Evolutionary conservation across 2,797 vertebrate species (phyloP).

Genomic region (Lacerta viridis): DNA sequence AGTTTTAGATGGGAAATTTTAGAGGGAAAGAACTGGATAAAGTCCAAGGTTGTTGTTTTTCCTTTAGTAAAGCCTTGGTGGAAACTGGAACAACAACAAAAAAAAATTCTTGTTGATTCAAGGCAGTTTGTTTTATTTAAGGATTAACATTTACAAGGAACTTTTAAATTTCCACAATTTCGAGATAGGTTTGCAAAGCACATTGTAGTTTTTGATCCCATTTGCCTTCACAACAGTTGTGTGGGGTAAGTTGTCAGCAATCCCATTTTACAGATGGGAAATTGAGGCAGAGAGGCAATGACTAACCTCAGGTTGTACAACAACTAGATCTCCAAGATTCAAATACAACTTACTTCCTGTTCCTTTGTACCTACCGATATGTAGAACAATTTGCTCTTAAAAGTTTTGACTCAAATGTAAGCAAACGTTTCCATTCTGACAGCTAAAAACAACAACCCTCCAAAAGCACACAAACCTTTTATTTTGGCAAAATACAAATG

Average conservation of each 20-base stretch:
- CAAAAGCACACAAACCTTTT: not conserved
- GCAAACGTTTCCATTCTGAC: not conserved
- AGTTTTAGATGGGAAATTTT: not conserved
- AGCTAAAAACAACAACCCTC: not conserved
- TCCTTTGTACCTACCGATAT: not conserved
- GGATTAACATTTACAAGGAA: not conserved
- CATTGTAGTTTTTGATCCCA: not conserved
- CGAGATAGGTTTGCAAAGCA: not conserved
- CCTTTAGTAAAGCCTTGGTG: no score
- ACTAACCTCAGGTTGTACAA: not conserved
- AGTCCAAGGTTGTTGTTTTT: not conserved
- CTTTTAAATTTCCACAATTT: not conserved
- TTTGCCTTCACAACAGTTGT: not conserved
- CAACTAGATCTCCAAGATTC: not conserved
- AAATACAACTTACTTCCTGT: not conserved
- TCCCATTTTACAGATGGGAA: not conserved
- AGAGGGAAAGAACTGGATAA: not conserved
- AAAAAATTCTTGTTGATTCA: not conserved
- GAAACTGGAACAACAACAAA: not conserved
- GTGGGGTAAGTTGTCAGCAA: not conserved
- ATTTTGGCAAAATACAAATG: not conserved
- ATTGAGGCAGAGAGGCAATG: not conserved
- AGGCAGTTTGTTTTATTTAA: not conserved
- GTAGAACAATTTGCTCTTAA: not conserved
- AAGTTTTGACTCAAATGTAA: not conserved